Conservation (phyloP, 2,113 vertebrate genomes). For the Alouatta palliata region DNA sequence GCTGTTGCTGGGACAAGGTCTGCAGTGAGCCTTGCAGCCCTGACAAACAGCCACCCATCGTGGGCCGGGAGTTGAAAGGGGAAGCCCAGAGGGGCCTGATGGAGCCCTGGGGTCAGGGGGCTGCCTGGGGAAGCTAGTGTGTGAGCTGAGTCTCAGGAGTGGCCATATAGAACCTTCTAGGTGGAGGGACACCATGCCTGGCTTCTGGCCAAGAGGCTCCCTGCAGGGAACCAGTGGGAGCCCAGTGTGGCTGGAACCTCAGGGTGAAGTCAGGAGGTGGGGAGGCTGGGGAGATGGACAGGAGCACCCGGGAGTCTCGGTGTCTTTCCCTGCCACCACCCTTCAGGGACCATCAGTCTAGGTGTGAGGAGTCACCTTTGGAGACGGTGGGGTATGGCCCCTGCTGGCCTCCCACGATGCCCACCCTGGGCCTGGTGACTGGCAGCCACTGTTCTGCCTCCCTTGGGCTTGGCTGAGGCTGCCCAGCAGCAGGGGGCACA, state of each 20-base stretch:
- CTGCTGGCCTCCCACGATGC: not conserved
- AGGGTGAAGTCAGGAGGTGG: not conserved
- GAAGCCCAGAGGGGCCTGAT: not conserved
- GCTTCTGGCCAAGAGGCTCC: not conserved
- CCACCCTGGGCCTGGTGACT: not conserved
- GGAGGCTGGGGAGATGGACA: not conserved
- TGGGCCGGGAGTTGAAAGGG: not conserved
- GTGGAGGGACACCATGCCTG: not conserved
- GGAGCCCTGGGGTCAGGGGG: not conserved
- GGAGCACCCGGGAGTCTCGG: no score
- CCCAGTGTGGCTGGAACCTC: not conserved
- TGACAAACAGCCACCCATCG: not conserved
- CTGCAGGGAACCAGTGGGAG: not conserved
- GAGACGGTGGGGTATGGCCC: not conserved
- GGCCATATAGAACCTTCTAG: not conserved
- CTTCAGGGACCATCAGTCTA: no score
- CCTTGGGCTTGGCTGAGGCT: not conserved
- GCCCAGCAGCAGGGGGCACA: not conserved
- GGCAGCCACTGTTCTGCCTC: not conserved
- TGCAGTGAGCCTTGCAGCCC: fast-evolving
- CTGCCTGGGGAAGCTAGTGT: fast-evolving
- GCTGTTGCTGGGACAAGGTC: not conserved
- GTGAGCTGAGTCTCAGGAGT: not conserved
- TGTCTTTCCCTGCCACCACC: not conserved
- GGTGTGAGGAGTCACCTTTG: not conserved